Conservation (phyloP, 2,888 invertebrate genomes). For the Encarsia formosa region DNA sequence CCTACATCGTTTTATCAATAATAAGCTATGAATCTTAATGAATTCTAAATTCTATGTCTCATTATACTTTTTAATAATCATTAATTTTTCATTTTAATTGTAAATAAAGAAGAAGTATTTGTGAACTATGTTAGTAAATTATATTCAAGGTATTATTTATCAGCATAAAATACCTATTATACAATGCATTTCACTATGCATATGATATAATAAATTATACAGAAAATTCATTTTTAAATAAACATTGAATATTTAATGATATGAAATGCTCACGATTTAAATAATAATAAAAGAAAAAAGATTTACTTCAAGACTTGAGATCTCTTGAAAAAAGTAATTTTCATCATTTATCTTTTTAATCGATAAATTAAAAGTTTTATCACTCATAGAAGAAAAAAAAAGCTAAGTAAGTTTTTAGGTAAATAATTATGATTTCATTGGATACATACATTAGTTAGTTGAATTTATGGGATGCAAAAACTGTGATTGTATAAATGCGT, state of each 20-base stretch:
- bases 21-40: too few relatives aligned
- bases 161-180: slow-evolving; percentile 18
- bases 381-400: not conserved
- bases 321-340: too few relatives aligned
- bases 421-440: slow-evolving; percentile 13
- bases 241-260: too few relatives aligned
- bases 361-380: not conserved
- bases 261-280: too few relatives aligned
- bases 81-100: not conserved
- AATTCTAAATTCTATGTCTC: not conserved
- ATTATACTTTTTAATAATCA: not conserved
- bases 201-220: slow-evolving; percentile 13
- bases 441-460: slow-evolving; percentile 16
- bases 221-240: slow-evolving; percentile 14
- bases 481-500: slow-evolving; percentile 38
- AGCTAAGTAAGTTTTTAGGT: slow-evolving; percentile 15
- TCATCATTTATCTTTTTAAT: too few relatives aligned
- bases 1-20: too few relatives aligned
- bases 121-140: too few relatives aligned
- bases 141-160: slow-evolving; percentile 14
- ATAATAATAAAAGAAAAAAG: too few relatives aligned
- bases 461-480: slow-evolving; percentile 29
- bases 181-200: slow-evolving; percentile 17
- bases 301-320: too few relatives aligned
- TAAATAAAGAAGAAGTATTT: too few relatives aligned